Evolutionary conservation across 2,113 vertebrate species (phyloP).

Genomic region (Murina feae): DNA sequence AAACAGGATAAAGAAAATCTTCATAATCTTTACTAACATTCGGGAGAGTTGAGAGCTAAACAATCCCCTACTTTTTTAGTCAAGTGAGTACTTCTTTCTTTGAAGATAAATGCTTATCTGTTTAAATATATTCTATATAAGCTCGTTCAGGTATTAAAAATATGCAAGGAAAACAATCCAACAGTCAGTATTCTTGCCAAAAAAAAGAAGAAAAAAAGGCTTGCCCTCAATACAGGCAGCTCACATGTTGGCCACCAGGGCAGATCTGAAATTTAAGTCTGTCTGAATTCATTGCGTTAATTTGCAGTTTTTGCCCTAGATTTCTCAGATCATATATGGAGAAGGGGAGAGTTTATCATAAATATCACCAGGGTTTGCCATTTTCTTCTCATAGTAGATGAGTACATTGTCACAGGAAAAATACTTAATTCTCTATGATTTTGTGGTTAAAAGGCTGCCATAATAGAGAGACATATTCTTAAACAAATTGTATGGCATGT

Average conservation of each 20-base stretch:
- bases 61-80: background rate
- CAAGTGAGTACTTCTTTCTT: constrained; percentile 51
- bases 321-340: constrained; percentile 32
- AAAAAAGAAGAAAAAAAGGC: constrained; percentile 64
- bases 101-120: constrained; percentile 69
- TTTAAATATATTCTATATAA: constrained; percentile 71
- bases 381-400: constrained; percentile 2
- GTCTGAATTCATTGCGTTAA: constrained; percentile 42
- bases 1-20: constrained; percentile 49
- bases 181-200: constrained; percentile 63
- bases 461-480: background rate
- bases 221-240: constrained; percentile 50
- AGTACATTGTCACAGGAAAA: constrained; percentile 46
- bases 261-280: constrained; percentile 69
- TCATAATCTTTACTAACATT: constrained; percentile 38
- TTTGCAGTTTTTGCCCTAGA: constrained; percentile 39
- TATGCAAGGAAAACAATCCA: constrained; percentile 71
- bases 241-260: constrained; percentile 66
- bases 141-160: constrained; percentile 64
- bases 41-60: background rate
- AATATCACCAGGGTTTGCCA: constrained; percentile 11
- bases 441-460: constrained; percentile 51
- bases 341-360: constrained; percentile 12
- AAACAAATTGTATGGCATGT: background rate
- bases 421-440: constrained; percentile 47